phyloP scores from a whole-genome alignment of 2,888 invertebrate species.

The Drosophila siamana region DNA sequence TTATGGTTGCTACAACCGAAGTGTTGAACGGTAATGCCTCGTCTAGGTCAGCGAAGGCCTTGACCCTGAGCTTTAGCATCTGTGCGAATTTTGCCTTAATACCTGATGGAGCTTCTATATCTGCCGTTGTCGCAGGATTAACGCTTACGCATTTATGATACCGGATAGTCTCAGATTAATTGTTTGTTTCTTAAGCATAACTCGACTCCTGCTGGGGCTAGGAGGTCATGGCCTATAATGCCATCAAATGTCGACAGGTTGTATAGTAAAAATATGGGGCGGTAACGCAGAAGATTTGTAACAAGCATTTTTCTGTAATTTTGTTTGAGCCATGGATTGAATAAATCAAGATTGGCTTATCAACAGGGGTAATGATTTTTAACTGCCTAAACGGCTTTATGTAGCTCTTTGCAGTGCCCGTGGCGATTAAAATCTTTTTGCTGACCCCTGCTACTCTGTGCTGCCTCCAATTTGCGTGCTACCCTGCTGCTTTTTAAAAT shows the following conservation, averaged over 20 bases:
- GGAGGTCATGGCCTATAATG: background rate
- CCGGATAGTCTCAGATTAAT: too few species aligned
- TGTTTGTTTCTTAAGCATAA: background rate
- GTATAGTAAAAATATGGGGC: background rate
- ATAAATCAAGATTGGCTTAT: background rate
- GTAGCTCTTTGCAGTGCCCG: too few species aligned
- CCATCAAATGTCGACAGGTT: background rate
- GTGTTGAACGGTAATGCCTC: constrained; percentile 1
- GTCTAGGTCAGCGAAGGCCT: background rate
- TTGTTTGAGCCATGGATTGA: background rate
- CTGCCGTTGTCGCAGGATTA: background rate
- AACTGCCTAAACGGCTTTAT: too few species aligned
- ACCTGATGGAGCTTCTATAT: background rate
- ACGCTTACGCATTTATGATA: background rate
- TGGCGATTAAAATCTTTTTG: too few species aligned
- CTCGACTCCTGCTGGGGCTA: background rate
- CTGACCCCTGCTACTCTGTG: too few species aligned
- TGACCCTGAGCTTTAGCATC: background rate
- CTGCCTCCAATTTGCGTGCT: background rate
- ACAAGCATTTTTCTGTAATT: background rate
- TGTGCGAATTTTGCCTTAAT: background rate
- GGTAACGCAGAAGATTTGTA: too few species aligned
- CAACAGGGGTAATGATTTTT: background rate
- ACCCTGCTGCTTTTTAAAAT: background rate
- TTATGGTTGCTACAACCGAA: constrained; percentile 1